Percentiles rank a stretch among this genome's conserved stretches.
Conservation (phyloP, 2,888 invertebrate species). For the Phoronis australis region DNA sequence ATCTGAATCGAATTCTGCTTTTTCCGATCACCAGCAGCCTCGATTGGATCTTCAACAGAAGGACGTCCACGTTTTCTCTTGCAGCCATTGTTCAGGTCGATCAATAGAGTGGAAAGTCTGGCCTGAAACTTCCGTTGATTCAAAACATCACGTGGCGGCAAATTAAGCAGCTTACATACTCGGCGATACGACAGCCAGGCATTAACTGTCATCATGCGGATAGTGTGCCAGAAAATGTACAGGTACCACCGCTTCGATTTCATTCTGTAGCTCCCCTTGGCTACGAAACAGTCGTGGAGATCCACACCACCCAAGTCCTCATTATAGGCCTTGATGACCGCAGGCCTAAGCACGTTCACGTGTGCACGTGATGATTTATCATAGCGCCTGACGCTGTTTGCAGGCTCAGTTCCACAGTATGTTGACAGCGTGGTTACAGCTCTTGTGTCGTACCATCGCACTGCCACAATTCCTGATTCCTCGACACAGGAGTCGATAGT, state of each 20-base stretch:
- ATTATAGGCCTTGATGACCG: constrained; percentile 9
- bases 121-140: neutral
- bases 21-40: neutral
- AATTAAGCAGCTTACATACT: neutral
- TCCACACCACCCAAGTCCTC: constrained; percentile 6
- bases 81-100: neutral
- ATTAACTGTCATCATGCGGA: constrained; percentile 4
- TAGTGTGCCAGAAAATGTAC: constrained; percentile 7
- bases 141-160: neutral
- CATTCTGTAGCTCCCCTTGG: neutral
- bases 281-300: constrained; percentile 2
- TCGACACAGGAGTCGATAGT: constrained; percentile 1
- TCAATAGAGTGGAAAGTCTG: neutral
- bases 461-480: neutral
- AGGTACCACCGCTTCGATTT: constrained; percentile 6
- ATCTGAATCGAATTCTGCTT: neutral
- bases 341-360: constrained; percentile 4
- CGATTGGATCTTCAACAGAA: neutral
- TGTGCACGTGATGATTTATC: constrained; percentile 3
- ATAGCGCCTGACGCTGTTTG: constrained; percentile 3
- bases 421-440: constrained; percentile 3
- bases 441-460: constrained; percentile 4
- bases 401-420: neutral
- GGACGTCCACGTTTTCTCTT: neutral
- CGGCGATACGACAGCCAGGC: constrained; percentile 5